Percentiles rank a stretch among this genome's conserved stretches.
Evolutionary conservation across 2,888 invertebrate genomes (phyloP).

Genomic region (Hypomecis atomaria): DNA sequence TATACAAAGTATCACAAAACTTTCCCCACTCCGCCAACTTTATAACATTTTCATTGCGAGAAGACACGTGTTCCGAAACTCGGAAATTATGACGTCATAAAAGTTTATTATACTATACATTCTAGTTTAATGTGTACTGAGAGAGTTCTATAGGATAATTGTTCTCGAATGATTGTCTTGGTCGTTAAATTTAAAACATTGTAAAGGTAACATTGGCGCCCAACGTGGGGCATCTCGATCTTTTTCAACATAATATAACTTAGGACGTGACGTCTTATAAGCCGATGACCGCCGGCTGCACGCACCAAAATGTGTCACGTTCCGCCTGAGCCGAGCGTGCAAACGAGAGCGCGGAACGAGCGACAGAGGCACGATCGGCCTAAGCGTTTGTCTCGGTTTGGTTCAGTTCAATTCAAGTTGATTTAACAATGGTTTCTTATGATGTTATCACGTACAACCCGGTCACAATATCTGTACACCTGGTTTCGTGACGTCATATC

Average conservation of each 20-base stretch:
- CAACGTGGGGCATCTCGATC: slow-evolving; percentile 19
- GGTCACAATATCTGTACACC: no score
- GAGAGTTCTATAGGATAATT: slow-evolving; percentile 23
- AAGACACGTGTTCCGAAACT: slow-evolving; percentile 33
- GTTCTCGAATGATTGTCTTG: slow-evolving; percentile 17
- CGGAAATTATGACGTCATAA: slow-evolving; percentile 38
- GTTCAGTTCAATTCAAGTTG: no score
- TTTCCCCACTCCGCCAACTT: slow-evolving; percentile 23
- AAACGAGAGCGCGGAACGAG: no score
- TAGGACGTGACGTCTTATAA: no score
- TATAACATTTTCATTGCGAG: slow-evolving; percentile 31
- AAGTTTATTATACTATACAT: slow-evolving; percentile 30
- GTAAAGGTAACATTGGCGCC: slow-evolving; percentile 27
- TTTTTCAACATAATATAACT: not conserved
- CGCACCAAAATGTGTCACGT: no score
- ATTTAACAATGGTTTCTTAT: no score
- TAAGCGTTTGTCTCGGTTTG: no score
- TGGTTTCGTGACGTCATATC: no score
- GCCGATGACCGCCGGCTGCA: no score
- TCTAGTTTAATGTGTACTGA: slow-evolving; percentile 18
- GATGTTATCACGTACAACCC: no score
- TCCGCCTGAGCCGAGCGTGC: no score
- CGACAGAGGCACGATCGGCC: no score
- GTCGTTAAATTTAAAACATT: not conserved
- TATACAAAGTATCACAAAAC: slow-evolving; percentile 28